Base-by-base conservation (phyloP, 2,888 invertebrate genomes). In the Lasioglossum malachurum region DNA sequence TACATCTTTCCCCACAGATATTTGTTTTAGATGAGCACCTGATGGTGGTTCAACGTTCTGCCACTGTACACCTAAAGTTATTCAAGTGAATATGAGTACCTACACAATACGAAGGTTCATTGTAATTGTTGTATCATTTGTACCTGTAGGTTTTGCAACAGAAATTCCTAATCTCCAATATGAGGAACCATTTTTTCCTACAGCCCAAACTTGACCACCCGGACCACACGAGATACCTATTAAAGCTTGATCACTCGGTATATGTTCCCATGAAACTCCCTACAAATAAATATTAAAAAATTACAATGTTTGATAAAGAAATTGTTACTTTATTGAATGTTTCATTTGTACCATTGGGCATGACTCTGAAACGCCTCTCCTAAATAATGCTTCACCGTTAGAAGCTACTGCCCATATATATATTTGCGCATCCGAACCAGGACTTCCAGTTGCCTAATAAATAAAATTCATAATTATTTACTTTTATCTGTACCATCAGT, bases 331-430 rank as follows among this genome's bases (percentile, higher is more conserved):
- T 4, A 31, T 12, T 10, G 64, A 41, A 67, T 80, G 41, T 74
- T 60, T 31, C 78, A 53, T 93, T 78, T 69, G 35, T 95, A 98
- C 98, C 94, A 97, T 96, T 16, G 98, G 98, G 94, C 97, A 97
- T 4, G 96, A 95, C 89, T 96, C 96, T 1, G 97, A 97, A 2
- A 98, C 98, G 60, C 98, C 98, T 85, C 97, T 96, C 78, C 99
- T 96, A 91, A 97, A 97, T 87, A 99, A 96, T 16, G 98, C 98
- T 95, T 98, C 98, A 8, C 99, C 99, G 91, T 97, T 98, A 19
- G 97, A 96, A 69, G 98, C 98, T 41, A 99, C 96, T 0, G 98
- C 99, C 98, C 99, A 98, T 38, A 98, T 97, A 27, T 96, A 96
- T 31, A 97, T 96, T 81, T 93, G 92, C 72, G 94, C 94, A 92